Evolutionary conservation across 2,888 invertebrate species (phyloP).

Genomic region (Marronus borbonicus): DNA sequence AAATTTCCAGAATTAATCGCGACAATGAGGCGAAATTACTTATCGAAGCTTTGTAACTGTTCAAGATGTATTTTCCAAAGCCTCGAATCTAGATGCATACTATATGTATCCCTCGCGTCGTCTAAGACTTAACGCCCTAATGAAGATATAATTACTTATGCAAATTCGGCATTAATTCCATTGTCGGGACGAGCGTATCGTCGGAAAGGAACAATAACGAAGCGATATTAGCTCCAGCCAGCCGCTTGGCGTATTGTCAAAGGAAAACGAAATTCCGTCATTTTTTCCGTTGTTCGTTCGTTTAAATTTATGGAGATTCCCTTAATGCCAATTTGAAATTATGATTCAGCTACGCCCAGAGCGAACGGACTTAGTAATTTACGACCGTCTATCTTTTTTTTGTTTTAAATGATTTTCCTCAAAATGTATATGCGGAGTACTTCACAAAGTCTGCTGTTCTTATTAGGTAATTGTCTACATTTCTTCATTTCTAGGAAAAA

Average conservation of each 20-base stretch:
- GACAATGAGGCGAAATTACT: too few relatives aligned
- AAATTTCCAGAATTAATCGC: too few relatives aligned
- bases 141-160: slow-evolving; percentile 13
- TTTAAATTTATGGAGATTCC: slow-evolving; percentile 5
- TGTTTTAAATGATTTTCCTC: too few relatives aligned
- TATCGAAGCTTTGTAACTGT: too few relatives aligned
- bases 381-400: too few relatives aligned
- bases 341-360: neutral
- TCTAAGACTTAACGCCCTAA: slow-evolving; percentile 10
- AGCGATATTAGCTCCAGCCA: neutral
- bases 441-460: too few relatives aligned
- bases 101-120: neutral
- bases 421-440: too few relatives aligned
- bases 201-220: slow-evolving; percentile 12
- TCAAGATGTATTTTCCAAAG: too few relatives aligned
- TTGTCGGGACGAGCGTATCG: slow-evolving; percentile 1
- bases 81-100: too few relatives aligned
- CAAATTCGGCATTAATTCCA: slow-evolving; percentile 3
- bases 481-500: too few relatives aligned
- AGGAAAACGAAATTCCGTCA: slow-evolving; percentile 1
- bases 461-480: too few relatives aligned
- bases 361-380: too few relatives aligned
- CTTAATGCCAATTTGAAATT: slow-evolving; percentile 15
- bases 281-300: slow-evolving; percentile 7
- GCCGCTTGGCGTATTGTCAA: slow-evolving; percentile 13